phyloP scores from a whole-genome alignment of 37 sponge, comb jelly and placozoan species.

The Tethya wilhelma region DNA sequence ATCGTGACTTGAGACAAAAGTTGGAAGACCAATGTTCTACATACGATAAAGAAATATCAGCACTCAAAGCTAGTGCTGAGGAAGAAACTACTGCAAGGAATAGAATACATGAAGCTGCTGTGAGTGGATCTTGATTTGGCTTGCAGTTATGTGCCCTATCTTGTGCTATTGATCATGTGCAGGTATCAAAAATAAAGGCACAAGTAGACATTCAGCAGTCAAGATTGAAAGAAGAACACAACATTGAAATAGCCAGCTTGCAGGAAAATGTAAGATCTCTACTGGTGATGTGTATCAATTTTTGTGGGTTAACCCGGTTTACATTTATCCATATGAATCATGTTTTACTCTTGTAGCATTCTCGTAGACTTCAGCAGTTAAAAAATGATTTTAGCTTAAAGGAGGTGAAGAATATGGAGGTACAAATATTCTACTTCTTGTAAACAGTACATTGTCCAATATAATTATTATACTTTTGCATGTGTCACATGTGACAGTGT shows the following conservation, averaged over 20 bases:
- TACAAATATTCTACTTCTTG: no score
- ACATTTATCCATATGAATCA: no score
- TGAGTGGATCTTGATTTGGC: background rate
- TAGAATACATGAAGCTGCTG: background rate
- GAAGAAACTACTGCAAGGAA: background rate
- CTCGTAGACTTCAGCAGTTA: constrained; percentile 12
- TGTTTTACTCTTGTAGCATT: background rate
- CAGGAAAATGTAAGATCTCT: background rate
- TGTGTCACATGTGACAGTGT: no score
- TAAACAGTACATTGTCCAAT: no score
- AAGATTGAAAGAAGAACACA: background rate
- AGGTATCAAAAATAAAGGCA: background rate
- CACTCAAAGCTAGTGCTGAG: background rate
- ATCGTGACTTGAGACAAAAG: background rate
- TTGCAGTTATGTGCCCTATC: background rate
- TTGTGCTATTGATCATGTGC: background rate
- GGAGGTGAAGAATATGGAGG: background rate
- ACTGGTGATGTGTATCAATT: background rate
- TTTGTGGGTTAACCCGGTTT: no score
- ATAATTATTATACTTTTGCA: no score
- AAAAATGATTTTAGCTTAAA: background rate
- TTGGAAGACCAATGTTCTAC: background rate
- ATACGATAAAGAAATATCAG: background rate
- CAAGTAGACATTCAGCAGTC: background rate
- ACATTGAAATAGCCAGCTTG: background rate